Conservation (phyloP, 2,888 invertebrate genomes). For the Clostera curtula region DNA sequence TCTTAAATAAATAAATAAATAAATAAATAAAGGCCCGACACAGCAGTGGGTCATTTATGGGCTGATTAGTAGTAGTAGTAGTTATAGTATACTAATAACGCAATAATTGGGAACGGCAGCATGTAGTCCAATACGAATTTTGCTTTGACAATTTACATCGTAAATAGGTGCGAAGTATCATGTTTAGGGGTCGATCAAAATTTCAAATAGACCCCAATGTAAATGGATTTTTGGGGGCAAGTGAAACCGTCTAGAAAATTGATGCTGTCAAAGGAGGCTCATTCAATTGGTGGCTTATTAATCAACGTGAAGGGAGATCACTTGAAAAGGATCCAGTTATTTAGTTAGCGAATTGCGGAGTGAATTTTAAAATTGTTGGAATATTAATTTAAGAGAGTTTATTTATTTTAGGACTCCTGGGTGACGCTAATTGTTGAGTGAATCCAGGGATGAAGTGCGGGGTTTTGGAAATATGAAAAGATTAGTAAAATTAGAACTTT, state of each 20-base stretch:
- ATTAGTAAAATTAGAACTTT: too few species aligned
- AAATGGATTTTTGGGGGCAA: constrained; percentile 68
- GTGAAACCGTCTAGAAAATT: constrained; percentile 63
- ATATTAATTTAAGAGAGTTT: constrained; percentile 13
- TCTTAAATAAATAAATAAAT: too few species aligned
- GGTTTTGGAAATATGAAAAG: too few species aligned
- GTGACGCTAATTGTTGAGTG: too few species aligned
- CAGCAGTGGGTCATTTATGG: too few species aligned
- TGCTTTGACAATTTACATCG: constrained; percentile 73
- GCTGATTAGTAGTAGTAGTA: too few species aligned
- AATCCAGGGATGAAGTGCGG: too few species aligned
- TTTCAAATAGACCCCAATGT: constrained; percentile 64
- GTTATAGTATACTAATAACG: too few species aligned
- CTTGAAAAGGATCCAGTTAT: constrained; percentile 29
- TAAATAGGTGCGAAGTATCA: constrained; percentile 70
- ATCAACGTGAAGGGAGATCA: constrained; percentile 47
- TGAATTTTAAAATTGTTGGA: constrained; percentile 8
- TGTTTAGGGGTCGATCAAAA: constrained; percentile 66
- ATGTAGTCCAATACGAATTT: constrained; percentile 37
- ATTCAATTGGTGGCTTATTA: constrained; percentile 70
- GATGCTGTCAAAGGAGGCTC: constrained; percentile 67
- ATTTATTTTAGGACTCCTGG: too few species aligned
- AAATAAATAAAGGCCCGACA: too few species aligned
- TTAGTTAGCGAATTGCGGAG: constrained; percentile 38
- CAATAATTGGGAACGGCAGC: constrained; percentile 16